Evolutionary conservation across 2,113 vertebrate genomes (phyloP).

Genomic region (Pluvialis apricaria): DNA sequence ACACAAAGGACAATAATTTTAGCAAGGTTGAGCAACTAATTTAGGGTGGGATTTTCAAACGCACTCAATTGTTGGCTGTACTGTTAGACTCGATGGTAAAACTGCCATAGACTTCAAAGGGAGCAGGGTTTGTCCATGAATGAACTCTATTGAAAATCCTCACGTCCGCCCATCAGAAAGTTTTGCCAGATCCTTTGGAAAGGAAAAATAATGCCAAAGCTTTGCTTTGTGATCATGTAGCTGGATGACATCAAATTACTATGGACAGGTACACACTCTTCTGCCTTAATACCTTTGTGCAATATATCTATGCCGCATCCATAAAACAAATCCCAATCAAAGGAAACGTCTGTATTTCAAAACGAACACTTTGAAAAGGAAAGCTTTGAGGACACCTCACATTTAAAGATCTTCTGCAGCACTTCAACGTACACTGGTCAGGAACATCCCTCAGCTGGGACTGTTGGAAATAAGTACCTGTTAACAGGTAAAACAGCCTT

Average conservation of each 20-base stretch:
- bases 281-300: background rate
- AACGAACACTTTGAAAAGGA: background rate
- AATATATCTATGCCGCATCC: background rate
- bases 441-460: background rate
- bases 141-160: background rate
- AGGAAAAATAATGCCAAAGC: background rate
- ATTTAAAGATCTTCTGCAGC: background rate
- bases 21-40: slow-evolving; percentile 60
- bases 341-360: background rate
- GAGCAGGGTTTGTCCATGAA: background rate
- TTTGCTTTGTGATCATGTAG: background rate
- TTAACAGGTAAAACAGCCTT: background rate
- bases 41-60: slow-evolving; percentile 23
- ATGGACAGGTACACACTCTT: background rate
- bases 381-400: background rate
- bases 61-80: background rate
- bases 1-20: slow-evolving; percentile 49
- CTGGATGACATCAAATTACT: background rate
- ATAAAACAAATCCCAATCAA: slow-evolving; percentile 11
- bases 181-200: background rate
- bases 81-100: background rate
- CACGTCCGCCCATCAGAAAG: background rate
- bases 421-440: background rate
- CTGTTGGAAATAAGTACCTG: background rate
- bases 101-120: background rate